Evolutionary conservation across 2,113 vertebrate genomes (phyloP).

Genomic region (Rallus limicola): DNA sequence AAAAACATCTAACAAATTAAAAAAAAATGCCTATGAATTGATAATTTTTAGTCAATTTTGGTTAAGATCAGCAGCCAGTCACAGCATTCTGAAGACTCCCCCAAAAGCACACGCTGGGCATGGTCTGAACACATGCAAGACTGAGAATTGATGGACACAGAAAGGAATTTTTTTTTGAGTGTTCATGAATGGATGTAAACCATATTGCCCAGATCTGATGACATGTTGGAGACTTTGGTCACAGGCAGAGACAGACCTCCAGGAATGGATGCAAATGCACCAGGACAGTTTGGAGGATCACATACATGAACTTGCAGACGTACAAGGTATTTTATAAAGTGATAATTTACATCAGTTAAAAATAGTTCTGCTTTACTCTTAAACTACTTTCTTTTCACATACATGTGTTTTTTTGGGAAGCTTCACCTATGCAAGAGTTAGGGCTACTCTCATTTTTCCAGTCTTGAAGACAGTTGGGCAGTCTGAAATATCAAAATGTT

Average conservation of each 20-base stretch:
- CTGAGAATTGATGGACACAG: not conserved
- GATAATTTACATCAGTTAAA: not conserved
- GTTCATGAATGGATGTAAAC: not conserved
- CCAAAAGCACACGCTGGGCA: rapidly evolving
- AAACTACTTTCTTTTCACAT: not conserved
- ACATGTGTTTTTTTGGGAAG: not conserved
- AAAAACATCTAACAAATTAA: not conserved
- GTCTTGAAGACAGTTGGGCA: not conserved
- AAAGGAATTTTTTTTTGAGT: not conserved
- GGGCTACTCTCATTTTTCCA: not conserved
- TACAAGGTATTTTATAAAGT: not conserved
- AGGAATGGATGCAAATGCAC: not conserved
- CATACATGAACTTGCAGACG: not conserved
- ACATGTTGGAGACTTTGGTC: not conserved
- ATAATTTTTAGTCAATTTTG: not conserved
- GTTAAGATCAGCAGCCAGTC: not conserved
- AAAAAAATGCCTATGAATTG: not conserved
- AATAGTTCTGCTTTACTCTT: not conserved
- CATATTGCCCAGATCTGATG: not conserved
- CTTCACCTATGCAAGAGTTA: not conserved
- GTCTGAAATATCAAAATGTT: not conserved
- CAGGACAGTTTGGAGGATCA: not conserved
- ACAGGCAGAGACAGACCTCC: not conserved
- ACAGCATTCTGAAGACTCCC: not conserved
- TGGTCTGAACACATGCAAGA: not conserved